Evolutionary conservation across 2,113 vertebrate species (phyloP).

Genomic region (Etheostoma spectabile): DNA sequence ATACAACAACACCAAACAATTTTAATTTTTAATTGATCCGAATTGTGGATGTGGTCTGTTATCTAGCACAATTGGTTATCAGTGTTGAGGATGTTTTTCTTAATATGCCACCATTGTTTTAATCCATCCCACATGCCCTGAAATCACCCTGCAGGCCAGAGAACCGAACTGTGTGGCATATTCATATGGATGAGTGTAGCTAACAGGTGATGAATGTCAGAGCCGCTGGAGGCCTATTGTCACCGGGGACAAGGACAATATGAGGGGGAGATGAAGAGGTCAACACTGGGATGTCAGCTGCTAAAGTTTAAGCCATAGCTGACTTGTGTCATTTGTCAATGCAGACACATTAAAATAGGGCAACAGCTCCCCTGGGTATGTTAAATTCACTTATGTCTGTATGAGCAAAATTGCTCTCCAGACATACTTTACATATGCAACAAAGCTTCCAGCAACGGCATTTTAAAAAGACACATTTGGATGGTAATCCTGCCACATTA

Average conservation of each 20-base stretch:
- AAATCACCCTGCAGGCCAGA: conserved; percentile 62
- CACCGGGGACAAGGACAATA: conserved; percentile 77
- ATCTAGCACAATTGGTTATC: conserved; percentile 41
- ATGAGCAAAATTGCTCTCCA: conserved; percentile 9
- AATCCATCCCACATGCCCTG: conserved; percentile 45
- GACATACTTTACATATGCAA: neutral
- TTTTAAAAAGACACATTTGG: neutral
- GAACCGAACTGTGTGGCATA: conserved; percentile 46
- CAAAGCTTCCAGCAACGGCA: neutral
- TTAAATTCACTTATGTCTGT: conserved; percentile 28
- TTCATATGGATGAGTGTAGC: conserved; percentile 77
- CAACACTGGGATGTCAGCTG: conserved; percentile 54
- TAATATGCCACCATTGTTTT: conserved; percentile 59
- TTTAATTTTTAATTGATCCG: conserved; percentile 4
- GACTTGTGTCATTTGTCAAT: conserved; percentile 75
- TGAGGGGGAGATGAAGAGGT: conserved; percentile 67
- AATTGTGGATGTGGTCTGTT: conserved; percentile 47
- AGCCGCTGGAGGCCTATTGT: conserved; percentile 78
- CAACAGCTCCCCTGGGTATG: conserved; percentile 50
- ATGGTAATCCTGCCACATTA: neutral
- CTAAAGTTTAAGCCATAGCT: conserved; percentile 62
- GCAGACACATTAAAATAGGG: conserved; percentile 58
- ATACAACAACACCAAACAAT: conserved; percentile 19
- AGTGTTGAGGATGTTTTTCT: conserved; percentile 65
- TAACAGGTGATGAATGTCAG: conserved; percentile 84